Base-by-base conservation (phyloP, 2,888 invertebrate species). In the Plebejus anna region DNA sequence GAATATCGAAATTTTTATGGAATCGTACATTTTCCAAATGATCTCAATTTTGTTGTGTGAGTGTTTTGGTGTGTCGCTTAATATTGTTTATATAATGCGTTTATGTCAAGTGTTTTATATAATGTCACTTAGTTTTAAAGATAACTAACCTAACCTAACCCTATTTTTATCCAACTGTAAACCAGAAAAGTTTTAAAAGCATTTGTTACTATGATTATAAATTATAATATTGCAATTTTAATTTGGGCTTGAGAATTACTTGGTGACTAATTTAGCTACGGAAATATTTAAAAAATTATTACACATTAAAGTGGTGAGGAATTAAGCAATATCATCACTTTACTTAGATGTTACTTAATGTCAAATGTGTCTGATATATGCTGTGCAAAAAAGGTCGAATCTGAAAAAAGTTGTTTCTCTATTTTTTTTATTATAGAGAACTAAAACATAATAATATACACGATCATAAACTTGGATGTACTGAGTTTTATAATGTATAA, bases 1-100 rank as follows among this genome's bases (percentile, higher is more conserved):
- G 79, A 78, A 78, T 78, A 78, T 79, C 79, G 59, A 78, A 77
- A 77, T 78, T 76, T 76, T 51, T 66, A 76, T 57, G 75, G 66
- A 51, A 22, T 55, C 77, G 75, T 75, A 72, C 59, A 78, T 59
- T 70, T 59, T 76, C 38, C 22, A 51, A 70, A 76, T 78, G 78
- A 77, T 78, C 78, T 78, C 78, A 78, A 22, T 73, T 51, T 32
- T 51, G 36, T 22, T 71, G 38, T 73, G 22, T 47, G 72, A 28
- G 51, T 72, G 55, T 11, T 73, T 73, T 73, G 73, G 22, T 32
- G 73, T 73, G 47, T 73, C 47, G 42, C 9, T 28, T 55, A 7
- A 1, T 71, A 38, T 47, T 51, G 28, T 72, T 47, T 42, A 32
- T 32, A 28, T 36, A 32, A 66, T 32, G 13, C 13, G 11, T 32